phyloP scores from a whole-genome alignment of 1,140 invertebrate genomes.

The Leptonema lineaticorne region DNA sequence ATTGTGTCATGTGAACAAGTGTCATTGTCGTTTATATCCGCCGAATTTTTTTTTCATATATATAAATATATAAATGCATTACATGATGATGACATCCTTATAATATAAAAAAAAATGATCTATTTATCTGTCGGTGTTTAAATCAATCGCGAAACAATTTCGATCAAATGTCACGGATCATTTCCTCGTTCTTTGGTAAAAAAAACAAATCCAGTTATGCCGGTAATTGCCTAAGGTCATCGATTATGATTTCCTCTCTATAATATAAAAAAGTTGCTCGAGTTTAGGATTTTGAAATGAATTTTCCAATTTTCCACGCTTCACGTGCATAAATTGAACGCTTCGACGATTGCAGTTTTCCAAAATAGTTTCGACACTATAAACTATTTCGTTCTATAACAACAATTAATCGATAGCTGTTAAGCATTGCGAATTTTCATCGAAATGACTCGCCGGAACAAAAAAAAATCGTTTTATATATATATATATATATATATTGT shows the following conservation, averaged over 20 bases:
- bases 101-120: too few relatives aligned
- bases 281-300: neutral
- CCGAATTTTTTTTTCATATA: too few relatives aligned
- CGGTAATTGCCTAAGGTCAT: neutral
- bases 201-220: neutral
- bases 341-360: neutral
- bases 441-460: too few relatives aligned
- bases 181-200: neutral
- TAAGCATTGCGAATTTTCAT: too few relatives aligned
- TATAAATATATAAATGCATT: too few relatives aligned
- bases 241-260: neutral
- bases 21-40: neutral
- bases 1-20: neutral
- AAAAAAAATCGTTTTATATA: too few relatives aligned
- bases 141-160: neutral
- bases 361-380: neutral
- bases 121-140: too few relatives aligned
- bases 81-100: too few relatives aligned
- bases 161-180: neutral
- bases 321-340: neutral
- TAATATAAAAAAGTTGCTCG: neutral
- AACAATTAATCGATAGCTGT: too few relatives aligned
- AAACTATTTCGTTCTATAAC: too few relatives aligned
- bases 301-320: slow-evolving; percentile 10
- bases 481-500: too few relatives aligned